These are phyloP conservation scores for Lutraria rhynchaena DNA, from an alignment of 1,140 invertebrate species.

Conservation along the genomic window DNA sequence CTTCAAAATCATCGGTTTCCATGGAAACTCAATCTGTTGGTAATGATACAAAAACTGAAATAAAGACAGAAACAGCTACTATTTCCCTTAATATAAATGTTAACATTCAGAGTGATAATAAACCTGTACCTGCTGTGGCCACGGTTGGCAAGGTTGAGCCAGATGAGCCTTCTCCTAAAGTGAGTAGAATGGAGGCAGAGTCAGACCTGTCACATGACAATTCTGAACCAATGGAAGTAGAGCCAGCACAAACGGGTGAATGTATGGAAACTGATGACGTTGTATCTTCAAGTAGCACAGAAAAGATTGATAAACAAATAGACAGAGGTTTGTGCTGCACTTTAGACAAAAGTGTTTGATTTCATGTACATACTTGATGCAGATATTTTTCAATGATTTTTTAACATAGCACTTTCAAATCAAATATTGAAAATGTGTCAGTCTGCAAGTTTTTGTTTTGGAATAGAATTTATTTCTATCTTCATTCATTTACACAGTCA, in stretches of 20 bases:
- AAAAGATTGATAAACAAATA: no score
- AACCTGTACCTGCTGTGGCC: background rate
- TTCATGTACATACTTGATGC: no score
- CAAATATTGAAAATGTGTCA: no score
- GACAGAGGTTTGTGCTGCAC: no score
- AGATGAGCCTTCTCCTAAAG: slow-evolving; percentile 24
- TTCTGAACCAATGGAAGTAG: slow-evolving; percentile 60
- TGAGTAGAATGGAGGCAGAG: slow-evolving; percentile 3
- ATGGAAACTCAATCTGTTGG: background rate
- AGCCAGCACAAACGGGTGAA: slow-evolving; percentile 2
- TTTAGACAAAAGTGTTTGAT: no score
- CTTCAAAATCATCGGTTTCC: slow-evolving; percentile 7
- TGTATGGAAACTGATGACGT: slow-evolving; percentile 44
- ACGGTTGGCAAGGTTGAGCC: background rate
- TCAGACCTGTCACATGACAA: slow-evolving; percentile 9
- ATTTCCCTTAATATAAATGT: slow-evolving; percentile 43
- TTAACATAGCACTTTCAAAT: no score
- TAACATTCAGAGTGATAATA: slow-evolving; percentile 38
- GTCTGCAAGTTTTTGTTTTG: no score
- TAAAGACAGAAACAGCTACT: slow-evolving; percentile 12
- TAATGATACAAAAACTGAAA: slow-evolving; percentile 2
- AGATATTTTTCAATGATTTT: no score
- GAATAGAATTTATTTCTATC: background rate
- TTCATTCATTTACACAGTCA: background rate
- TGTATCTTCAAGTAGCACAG: no score